phyloP scores from a whole-genome alignment of 2,113 vertebrate species.

The Cacatua alba region DNA sequence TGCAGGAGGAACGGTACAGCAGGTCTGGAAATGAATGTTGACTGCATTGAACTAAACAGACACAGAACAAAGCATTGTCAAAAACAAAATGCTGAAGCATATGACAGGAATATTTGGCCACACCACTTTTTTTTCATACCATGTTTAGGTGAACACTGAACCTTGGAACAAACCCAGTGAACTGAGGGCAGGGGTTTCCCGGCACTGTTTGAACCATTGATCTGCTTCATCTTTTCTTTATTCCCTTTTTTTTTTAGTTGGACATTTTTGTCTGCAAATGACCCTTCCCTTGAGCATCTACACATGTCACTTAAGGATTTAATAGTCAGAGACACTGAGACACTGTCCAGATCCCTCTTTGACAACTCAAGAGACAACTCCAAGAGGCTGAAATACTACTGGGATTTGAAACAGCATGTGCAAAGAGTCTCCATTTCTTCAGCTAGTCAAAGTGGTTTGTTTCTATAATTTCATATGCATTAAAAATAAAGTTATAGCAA shows the following conservation, averaged over 20 bases:
- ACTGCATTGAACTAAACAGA: neutral
- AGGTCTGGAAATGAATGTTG: neutral
- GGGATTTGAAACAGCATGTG: neutral
- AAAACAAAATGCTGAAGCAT: neutral
- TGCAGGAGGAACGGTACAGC: neutral
- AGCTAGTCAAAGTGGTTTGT: slow-evolving; percentile 29
- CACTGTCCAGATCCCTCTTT: slow-evolving; percentile 30
- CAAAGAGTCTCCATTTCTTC: neutral
- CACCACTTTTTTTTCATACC: neutral
- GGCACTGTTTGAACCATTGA: neutral
- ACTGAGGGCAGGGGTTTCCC: neutral
- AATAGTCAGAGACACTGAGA: neutral
- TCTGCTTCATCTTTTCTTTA: neutral
- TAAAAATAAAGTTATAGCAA: slow-evolving; percentile 35
- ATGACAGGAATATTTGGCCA: neutral
- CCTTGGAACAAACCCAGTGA: neutral
- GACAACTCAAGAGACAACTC: neutral
- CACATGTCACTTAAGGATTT: slow-evolving; percentile 3
- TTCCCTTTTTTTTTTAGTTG: neutral
- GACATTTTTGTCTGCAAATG: neutral
- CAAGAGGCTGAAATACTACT: slow-evolving; percentile 23
- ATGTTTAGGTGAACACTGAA: neutral
- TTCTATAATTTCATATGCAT: slow-evolving; percentile 19
- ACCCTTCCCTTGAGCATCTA: neutral
- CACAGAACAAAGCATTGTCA: neutral